phyloP scores from a whole-genome alignment of 1,140 invertebrate genomes.

The Drosophila sp. region DNA sequence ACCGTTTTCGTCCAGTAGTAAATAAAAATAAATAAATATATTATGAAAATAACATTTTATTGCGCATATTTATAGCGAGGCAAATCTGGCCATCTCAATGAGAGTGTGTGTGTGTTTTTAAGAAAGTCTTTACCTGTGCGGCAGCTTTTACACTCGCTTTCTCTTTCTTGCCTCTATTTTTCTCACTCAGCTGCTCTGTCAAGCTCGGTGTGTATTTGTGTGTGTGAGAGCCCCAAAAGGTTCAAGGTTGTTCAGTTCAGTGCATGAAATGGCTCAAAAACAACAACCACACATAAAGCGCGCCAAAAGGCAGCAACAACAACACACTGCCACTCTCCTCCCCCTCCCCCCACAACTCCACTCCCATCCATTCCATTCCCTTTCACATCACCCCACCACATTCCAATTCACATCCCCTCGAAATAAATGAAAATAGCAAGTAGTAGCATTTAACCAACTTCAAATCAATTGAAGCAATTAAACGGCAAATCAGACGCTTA shows the following conservation, averaged over 20 bases:
- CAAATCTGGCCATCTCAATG: not conserved
- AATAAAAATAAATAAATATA: not conserved
- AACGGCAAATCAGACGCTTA: slow-evolving; percentile 29
- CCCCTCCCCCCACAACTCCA: not conserved
- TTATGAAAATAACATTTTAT: slow-evolving; percentile 35
- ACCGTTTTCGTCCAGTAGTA: slow-evolving; percentile 4
- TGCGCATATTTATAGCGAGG: slow-evolving; percentile 39
- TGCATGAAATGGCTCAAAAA: slow-evolving; percentile 37
- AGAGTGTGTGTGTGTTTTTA: slow-evolving; percentile 17
- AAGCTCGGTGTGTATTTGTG: slow-evolving; percentile 22
- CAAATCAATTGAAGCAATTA: slow-evolving; percentile 55
- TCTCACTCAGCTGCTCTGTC: slow-evolving; percentile 10
- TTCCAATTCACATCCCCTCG: too few relatives aligned
- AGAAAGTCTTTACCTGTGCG: slow-evolving; percentile 36
- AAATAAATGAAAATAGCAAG: not conserved
- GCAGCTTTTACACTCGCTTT: slow-evolving; percentile 3
- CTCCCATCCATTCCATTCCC: not conserved
- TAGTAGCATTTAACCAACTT: slow-evolving; percentile 12
- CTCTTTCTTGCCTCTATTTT: slow-evolving; percentile 1
- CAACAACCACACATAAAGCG: slow-evolving; percentile 36
- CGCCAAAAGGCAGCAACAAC: slow-evolving; percentile 37
- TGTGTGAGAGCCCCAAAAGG: slow-evolving; percentile 41
- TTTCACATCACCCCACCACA: too few relatives aligned
- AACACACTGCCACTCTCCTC: not conserved
- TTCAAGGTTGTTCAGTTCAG: slow-evolving; percentile 55